Evolutionary conservation across 2,113 vertebrate species (phyloP).

Genomic region (Pachypanchax playfairii): DNA sequence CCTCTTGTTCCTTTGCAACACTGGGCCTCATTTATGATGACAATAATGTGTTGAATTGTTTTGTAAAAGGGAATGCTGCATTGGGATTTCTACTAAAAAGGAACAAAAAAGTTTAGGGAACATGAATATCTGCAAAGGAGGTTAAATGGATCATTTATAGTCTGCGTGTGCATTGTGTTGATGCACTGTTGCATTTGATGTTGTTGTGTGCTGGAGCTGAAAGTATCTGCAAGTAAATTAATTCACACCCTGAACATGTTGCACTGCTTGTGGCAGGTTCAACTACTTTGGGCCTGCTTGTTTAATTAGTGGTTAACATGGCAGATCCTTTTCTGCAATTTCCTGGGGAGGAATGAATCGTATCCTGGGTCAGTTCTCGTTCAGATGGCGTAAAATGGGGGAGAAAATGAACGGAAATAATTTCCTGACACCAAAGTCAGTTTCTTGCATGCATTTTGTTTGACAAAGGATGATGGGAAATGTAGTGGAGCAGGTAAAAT

Average conservation of each 20-base stretch:
- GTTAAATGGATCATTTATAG: slow-evolving; percentile 44
- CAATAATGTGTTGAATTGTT: slow-evolving; percentile 24
- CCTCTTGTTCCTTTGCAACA: slow-evolving; percentile 26
- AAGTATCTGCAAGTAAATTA: slow-evolving; percentile 59
- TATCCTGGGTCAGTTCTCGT: slow-evolving; percentile 35
- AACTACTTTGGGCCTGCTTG: slow-evolving; percentile 42
- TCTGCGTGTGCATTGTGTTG: slow-evolving; percentile 46
- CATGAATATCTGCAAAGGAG: slow-evolving; percentile 23
- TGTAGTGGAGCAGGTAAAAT: slow-evolving; percentile 52
- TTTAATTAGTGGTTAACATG: slow-evolving; percentile 74
- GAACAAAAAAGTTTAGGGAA: slow-evolving; percentile 15
- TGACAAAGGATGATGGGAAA: slow-evolving; percentile 63
- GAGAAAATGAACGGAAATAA: slow-evolving; percentile 34
- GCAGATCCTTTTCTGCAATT: slow-evolving; percentile 61
- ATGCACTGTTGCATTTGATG: slow-evolving; percentile 58
- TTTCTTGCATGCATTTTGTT: slow-evolving; percentile 34
- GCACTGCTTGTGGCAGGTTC: slow-evolving; percentile 41
- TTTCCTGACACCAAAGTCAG: slow-evolving; percentile 30
- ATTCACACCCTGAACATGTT: slow-evolving; percentile 60
- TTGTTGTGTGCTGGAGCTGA: slow-evolving; percentile 56
- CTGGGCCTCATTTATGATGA: slow-evolving; percentile 13
- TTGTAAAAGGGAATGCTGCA: slow-evolving; percentile 4
- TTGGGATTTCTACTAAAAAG: background rate
- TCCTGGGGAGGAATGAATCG: slow-evolving; percentile 59
- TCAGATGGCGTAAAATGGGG: slow-evolving; percentile 52